Percentiles rank a stretch among this genome's conserved stretches.
Conservation (phyloP, 2,797 vertebrate species). For the Heterohyrax brucei region DNA sequence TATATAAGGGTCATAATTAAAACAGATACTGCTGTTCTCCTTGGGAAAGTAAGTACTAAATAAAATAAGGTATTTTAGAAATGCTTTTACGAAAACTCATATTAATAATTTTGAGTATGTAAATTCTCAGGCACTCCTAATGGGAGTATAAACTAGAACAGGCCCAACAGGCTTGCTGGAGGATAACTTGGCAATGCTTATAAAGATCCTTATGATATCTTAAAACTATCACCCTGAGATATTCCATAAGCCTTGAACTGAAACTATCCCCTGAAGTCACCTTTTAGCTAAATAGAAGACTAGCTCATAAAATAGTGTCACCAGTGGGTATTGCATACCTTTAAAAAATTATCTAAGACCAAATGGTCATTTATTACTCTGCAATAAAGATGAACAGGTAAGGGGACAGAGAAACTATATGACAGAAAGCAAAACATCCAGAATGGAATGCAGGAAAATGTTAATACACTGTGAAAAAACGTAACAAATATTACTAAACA, state of each 20-base stretch:
- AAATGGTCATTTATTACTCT: neutral
- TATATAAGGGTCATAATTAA: slow-evolving; percentile 19
- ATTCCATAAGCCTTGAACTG: neutral
- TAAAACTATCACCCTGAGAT: neutral
- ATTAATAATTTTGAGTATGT: slow-evolving; percentile 22
- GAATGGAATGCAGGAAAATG: neutral
- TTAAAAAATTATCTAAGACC: neutral
- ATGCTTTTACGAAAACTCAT: neutral
- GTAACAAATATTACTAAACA: neutral
- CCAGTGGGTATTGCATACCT: neutral
- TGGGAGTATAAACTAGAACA: neutral
- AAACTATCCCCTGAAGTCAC: neutral
- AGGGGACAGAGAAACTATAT: neutral
- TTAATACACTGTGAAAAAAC: neutral
- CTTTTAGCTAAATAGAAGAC: neutral
- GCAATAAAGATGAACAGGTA: neutral
- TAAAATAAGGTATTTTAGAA: neutral
- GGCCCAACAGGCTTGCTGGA: neutral
- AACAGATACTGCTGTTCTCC: neutral
- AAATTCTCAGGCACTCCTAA: neutral
- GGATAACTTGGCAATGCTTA: neutral
- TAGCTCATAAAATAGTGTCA: neutral
- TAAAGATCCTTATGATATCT: slow-evolving; percentile 18
- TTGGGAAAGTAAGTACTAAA: slow-evolving; percentile 9
- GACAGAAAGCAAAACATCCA: neutral